These are phyloP conservation scores for Ceratina japonica DNA, from an alignment of 1,140 invertebrate genomes.

Conservation along the genomic window DNA sequence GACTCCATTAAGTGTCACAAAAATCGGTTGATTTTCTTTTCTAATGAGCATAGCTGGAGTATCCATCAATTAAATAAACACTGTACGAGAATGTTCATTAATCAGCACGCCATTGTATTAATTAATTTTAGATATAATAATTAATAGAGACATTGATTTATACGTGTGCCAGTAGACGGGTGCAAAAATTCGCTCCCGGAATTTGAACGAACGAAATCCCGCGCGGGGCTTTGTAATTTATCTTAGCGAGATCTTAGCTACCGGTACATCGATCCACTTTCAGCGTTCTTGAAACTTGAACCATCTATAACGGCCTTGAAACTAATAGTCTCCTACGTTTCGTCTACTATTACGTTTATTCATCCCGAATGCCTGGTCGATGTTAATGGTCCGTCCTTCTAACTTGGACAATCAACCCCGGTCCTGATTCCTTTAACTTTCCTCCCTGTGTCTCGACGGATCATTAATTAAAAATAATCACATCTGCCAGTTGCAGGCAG, in stretches of 20 bases:
- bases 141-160: too few species aligned
- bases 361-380: slow-evolving; percentile 19
- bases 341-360: slow-evolving; percentile 41
- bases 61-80: too few species aligned
- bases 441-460: not conserved
- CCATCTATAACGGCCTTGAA: slow-evolving; percentile 41
- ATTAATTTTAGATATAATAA: too few species aligned
- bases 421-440: not conserved
- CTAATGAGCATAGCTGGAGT: too few species aligned
- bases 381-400: slow-evolving; percentile 34
- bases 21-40: too few species aligned
- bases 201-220: slow-evolving; percentile 5
- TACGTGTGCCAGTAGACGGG: not conserved
- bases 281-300: slow-evolving; percentile 43
- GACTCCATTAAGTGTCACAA: too few species aligned
- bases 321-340: slow-evolving; percentile 23
- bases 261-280: slow-evolving; percentile 23
- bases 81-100: too few species aligned
- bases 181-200: too few species aligned
- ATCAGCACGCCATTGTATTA: too few species aligned
- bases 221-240: not conserved
- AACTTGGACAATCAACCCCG: slow-evolving; percentile 20
- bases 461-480: not conserved
- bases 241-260: not conserved
- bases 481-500: too few species aligned